Percentiles rank a stretch among this genome's conserved stretches.
Conservation (phyloP, 2,888 invertebrate genomes). For the Xanthorhoe designata region DNA sequence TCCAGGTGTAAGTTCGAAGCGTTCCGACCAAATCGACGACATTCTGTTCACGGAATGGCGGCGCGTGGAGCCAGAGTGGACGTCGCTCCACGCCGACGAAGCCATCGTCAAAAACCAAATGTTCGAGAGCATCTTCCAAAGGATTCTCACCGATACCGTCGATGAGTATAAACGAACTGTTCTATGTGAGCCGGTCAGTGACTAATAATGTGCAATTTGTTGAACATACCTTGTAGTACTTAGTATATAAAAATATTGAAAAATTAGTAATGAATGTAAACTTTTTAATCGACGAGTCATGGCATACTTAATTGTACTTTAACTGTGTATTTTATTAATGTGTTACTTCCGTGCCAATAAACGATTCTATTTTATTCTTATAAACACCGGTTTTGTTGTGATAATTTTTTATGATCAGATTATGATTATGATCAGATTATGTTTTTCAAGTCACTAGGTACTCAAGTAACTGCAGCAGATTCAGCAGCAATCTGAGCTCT, state of each 20-base stretch:
- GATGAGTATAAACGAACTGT: constrained; percentile 74
- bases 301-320: no score
- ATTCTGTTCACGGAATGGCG: constrained; percentile 78
- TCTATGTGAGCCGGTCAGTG: constrained; percentile 15
- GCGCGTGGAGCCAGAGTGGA: constrained; percentile 79
- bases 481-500: background rate
- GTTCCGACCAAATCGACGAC: constrained; percentile 79
- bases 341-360: no score
- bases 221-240: background rate
- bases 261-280: no score
- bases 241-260: no score
- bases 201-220: constrained; percentile 10
- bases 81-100: constrained; percentile 71
- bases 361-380: no score
- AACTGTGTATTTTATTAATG: no score
- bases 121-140: constrained; percentile 77
- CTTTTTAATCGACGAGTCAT: no score
- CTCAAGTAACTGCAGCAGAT: no score
- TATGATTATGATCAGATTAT: no score
- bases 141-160: constrained; percentile 71
- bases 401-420: no score
- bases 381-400: background rate
- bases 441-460: no score
- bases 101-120: constrained; percentile 73
- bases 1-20: constrained; percentile 68